Evolutionary conservation across 2,797 vertebrate genomes (phyloP).

Genomic region (Jordanella pulchra): DNA sequence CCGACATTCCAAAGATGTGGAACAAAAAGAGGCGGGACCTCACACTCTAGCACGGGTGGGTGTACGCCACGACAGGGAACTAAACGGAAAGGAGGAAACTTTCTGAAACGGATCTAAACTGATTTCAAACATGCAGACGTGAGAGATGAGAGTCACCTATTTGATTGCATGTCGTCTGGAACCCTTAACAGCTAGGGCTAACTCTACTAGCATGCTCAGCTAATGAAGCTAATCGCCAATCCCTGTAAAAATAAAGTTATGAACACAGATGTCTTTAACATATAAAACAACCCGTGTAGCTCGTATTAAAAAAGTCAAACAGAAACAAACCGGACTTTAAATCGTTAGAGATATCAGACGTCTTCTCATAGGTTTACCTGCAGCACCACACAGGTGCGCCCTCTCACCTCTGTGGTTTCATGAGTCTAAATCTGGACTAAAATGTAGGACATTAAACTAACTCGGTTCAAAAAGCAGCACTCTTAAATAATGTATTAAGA

Average conservation of each 20-base stretch:
- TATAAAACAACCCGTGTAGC: too few species aligned
- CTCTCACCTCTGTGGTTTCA: neutral
- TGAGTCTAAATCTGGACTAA: neutral
- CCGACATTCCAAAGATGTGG: slow-evolving; percentile 72
- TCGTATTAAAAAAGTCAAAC: too few species aligned
- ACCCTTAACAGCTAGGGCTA: neutral
- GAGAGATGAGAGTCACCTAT: neutral
- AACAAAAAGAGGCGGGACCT: slow-evolving; percentile 67
- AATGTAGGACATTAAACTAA: neutral
- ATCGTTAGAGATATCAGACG: neutral
- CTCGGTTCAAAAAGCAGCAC: neutral
- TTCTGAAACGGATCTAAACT: slow-evolving; percentile 20
- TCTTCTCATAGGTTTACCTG: slow-evolving; percentile 25
- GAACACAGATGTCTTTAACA: rapidly evolving
- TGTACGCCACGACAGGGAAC: slow-evolving; percentile 45
- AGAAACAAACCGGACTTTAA: neutral
- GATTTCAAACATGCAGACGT: neutral
- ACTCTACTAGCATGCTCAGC: slow-evolving; percentile 24
- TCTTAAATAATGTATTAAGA: neutral
- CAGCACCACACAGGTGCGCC: slow-evolving; percentile 36
- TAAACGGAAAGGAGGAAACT: slow-evolving; percentile 47
- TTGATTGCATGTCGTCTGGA: neutral
- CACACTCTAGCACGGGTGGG: slow-evolving; percentile 72
- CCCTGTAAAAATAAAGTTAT: neutral
- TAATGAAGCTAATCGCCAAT: slow-evolving; percentile 47